These are phyloP conservation scores for Mythimna loreyi DNA, from an alignment of 2,888 invertebrate genomes.

Conservation along the genomic window DNA sequence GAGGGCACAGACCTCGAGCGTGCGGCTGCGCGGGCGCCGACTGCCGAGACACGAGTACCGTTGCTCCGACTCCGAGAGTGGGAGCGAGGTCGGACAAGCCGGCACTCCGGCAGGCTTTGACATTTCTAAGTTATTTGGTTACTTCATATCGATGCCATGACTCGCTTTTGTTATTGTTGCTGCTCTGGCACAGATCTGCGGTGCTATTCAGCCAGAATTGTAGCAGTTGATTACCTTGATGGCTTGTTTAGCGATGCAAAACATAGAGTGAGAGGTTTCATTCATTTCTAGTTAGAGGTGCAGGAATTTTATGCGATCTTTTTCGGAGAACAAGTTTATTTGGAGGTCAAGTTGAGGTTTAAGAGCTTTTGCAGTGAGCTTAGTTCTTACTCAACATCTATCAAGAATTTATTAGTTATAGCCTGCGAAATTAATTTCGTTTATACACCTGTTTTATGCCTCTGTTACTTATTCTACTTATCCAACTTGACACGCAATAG, in stretches of 20 bases:
- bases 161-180: slow-evolving; percentile 75
- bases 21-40: slow-evolving; percentile 79
- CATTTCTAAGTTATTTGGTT: slow-evolving; percentile 87
- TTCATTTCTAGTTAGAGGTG: slow-evolving; percentile 35
- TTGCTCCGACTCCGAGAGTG: slow-evolving; percentile 81
- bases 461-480: not conserved
- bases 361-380: slow-evolving; percentile 7
- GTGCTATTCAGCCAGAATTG: slow-evolving; percentile 48
- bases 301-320: slow-evolving; percentile 27
- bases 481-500: slow-evolving; percentile 41
- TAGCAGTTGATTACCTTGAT: slow-evolving; percentile 58
- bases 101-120: slow-evolving; percentile 79
- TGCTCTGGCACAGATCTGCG: slow-evolving; percentile 50
- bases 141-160: slow-evolving; percentile 77
- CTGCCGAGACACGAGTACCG: slow-evolving; percentile 83
- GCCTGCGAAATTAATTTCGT: slow-evolving; percentile 6
- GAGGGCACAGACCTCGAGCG: slow-evolving; percentile 87
- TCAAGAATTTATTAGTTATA: slow-evolving; percentile 1
- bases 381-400: not conserved
- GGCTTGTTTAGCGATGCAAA: slow-evolving; percentile 39
- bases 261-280: slow-evolving; percentile 51
- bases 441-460: not conserved
- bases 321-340: slow-evolving; percentile 13
- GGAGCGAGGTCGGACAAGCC: slow-evolving; percentile 81
- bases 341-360: slow-evolving; percentile 36